phyloP scores from a whole-genome alignment of 64 coral and sea anemone species.

The Actinia tenebrosa region DNA sequence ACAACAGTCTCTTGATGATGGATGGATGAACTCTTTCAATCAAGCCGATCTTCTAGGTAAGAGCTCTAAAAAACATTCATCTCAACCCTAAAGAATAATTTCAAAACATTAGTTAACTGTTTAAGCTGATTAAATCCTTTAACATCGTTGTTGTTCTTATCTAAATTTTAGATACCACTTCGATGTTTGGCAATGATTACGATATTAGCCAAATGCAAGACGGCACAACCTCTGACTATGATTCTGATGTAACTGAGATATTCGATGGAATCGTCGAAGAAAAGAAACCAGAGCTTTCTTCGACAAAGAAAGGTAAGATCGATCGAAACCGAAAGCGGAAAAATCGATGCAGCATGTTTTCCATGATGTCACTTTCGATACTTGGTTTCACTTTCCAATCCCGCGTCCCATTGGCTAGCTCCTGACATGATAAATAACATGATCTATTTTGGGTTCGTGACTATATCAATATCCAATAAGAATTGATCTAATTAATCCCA shows the following conservation, averaged over 20 bases:
- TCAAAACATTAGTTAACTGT: neutral
- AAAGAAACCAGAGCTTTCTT: neutral
- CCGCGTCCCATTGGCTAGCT: neutral
- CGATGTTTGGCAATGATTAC: neutral
- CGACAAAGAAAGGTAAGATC: neutral
- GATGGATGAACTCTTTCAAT: neutral
- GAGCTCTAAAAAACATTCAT: neutral
- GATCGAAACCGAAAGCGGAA: conserved; percentile 6
- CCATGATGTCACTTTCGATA: conserved; percentile 7
- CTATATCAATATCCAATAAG: neutral
- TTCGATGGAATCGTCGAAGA: neutral
- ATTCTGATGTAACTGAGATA: neutral
- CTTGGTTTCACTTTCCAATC: neutral
- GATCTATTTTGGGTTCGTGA: neutral
- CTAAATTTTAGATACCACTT: neutral
- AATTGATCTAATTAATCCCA: neutral
- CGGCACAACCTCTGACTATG: neutral
- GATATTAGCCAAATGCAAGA: neutral
- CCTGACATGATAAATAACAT: neutral
- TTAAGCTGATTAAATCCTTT: neutral
- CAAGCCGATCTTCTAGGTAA: neutral
- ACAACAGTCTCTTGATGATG: neutral
- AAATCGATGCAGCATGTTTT: neutral
- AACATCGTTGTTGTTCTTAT: neutral
- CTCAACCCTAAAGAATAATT: neutral